Percentiles rank a stretch among this genome's conserved stretches.
phyloP scores from a whole-genome alignment of 2,888 invertebrate genomes.

The Leptogaster cylindrica region DNA sequence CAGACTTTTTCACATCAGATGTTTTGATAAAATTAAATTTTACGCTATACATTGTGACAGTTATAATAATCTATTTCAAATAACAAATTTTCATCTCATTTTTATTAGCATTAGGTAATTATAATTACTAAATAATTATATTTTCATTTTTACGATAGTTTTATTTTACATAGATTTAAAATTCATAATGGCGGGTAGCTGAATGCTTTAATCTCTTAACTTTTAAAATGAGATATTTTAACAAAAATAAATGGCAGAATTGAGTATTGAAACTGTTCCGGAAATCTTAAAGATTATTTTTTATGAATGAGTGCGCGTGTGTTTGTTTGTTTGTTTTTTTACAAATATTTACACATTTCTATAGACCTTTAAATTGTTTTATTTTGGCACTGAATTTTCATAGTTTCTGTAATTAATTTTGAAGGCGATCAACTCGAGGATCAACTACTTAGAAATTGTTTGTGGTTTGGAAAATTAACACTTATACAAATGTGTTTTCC shows the following conservation, averaged over 20 bases:
- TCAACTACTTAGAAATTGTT: neutral
- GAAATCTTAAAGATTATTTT: neutral
- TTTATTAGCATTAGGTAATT: neutral
- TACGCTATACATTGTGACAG: neutral
- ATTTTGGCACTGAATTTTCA: neutral
- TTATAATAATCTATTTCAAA: neutral
- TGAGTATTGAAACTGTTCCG: neutral
- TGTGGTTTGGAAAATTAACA: neutral
- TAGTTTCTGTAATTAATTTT: neutral
- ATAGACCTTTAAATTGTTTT: neutral
- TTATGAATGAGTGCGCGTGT: no score
- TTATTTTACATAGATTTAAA: neutral
- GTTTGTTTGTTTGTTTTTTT: no score
- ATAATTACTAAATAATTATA: neutral
- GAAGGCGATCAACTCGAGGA: neutral
- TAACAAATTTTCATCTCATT: neutral
- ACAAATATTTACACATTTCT: neutral
- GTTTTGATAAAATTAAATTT: neutral
- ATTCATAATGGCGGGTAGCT: neutral
- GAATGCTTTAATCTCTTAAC: neutral
- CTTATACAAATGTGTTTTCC: neutral
- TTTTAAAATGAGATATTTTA: neutral
- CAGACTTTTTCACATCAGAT: slow-evolving; percentile 1
- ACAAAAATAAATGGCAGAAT: neutral
- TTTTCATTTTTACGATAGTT: neutral